Evolutionary conservation across 2,113 vertebrate genomes (phyloP).

Genomic region (Clarias batrachus): DNA sequence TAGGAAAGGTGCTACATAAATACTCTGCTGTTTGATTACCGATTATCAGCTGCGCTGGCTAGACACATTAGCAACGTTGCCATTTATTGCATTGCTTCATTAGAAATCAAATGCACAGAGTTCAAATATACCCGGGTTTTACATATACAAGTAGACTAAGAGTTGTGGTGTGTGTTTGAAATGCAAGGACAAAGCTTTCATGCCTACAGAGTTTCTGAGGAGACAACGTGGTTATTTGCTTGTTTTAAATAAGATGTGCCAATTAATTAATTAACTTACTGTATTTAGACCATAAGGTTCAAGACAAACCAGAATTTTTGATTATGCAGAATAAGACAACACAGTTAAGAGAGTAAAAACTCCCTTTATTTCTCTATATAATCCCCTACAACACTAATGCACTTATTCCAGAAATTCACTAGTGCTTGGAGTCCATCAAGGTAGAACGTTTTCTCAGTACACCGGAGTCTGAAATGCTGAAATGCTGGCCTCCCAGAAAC

Average conservation of each 20-base stretch:
- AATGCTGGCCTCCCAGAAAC: too few species aligned
- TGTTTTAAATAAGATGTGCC: not conserved
- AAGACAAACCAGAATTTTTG: not conserved
- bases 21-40: not conserved
- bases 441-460: too few species aligned
- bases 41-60: not conserved
- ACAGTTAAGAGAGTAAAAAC: too few species aligned
- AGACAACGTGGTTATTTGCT: too few species aligned
- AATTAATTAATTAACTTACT: not conserved
- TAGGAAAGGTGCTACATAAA: conserved; percentile 4
- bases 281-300: not conserved
- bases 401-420: too few species aligned
- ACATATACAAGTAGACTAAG: not conserved
- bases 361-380: too few species aligned
- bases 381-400: too few species aligned
- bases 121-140: not conserved
- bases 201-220: not conserved
- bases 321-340: too few species aligned
- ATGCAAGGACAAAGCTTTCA: not conserved
- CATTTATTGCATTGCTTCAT: not conserved
- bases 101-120: not conserved
- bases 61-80: not conserved
- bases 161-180: not conserved
- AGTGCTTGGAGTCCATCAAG: too few species aligned
- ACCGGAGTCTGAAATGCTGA: too few species aligned